Evolutionary conservation across 2,888 invertebrate species (phyloP).

Genomic region (Drosophila paramelanica): DNA sequence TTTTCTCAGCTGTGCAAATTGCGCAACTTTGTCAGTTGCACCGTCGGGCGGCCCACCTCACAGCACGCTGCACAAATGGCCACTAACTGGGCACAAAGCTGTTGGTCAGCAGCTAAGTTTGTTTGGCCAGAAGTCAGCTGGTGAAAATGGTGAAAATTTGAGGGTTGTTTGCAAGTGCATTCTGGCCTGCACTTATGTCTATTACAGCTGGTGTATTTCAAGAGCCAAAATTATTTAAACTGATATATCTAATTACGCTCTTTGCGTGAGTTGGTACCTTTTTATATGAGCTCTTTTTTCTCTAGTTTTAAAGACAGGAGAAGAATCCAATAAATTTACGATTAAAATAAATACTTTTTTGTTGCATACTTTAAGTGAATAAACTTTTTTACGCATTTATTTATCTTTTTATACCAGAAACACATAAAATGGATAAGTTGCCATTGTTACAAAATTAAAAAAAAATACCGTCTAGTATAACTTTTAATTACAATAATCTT

Average conservation of each 20-base stretch:
- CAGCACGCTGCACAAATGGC: constrained; percentile 61
- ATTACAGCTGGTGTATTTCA: neutral
- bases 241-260: neutral
- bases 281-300: neutral
- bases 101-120: constrained; percentile 46
- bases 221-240: neutral
- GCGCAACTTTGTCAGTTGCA: constrained; percentile 63
- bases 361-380: constrained; percentile 26
- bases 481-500: neutral
- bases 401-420: neutral
- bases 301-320: no score
- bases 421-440: neutral
- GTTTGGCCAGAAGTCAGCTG: constrained; percentile 43
- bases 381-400: neutral
- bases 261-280: neutral
- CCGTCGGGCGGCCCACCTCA: constrained; percentile 23
- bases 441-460: neutral
- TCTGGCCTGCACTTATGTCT: neutral
- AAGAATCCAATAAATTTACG: neutral
- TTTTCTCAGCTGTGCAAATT: constrained; percentile 44
- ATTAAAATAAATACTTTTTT: neutral
- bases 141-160: constrained; percentile 17
- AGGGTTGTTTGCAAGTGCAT: constrained; percentile 28
- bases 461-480: no score
- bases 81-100: constrained; percentile 52